Evolutionary conservation across 2,113 vertebrate species (phyloP), one percentile per base, ranked within the genome.

Genomic region (Lampris incognitus): DNA sequence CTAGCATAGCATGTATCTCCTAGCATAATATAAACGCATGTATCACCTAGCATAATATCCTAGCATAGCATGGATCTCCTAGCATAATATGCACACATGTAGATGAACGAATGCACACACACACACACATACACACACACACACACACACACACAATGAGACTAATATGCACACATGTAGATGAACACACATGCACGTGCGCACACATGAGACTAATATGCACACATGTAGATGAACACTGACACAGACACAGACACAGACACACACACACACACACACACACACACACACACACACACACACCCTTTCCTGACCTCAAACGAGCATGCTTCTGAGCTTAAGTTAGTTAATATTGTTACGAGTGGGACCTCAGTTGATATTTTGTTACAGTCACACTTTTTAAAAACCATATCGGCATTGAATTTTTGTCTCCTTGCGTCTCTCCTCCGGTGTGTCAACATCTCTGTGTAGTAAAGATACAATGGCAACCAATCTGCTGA

Each of bases 401-500:
- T 76, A 75, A 77, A 82, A 74, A 36, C 13, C 5, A 71, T 13
- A 44, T 38, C 56, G 51, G 36, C 52, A n/a, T 60, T 76, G 55
- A 74, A 79, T 60, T 72, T 76, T 66, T 60, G 74, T 71, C 57
- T 71, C 36, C 57, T 71, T 44, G 54, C 82, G 77, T 73, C 72
- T 73, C 39, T 69, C 77, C 60, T 6, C 41, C n/a, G 57, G 40
- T 76, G 62, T 78, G 65, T 75, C 76, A 89, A 89, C 66, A 69
- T 76, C 82, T 79, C 10, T 3, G 56, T 42, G 72, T 78, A 74
- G 37, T 72, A 77, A 72, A 72, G 74, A 89, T 63, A 64, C 66
- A 73, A 67, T 46, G 59, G 72, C 79, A 74, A 72, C 66, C 60
- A 83, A 83, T 70, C 57, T 49, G 67, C 57, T 71, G 60, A 78